Percentiles rank a stretch among this genome's conserved stretches.
Evolutionary conservation across 92 coral and sea anemone genomes (phyloP).

Genomic region (Paramuricea clavata): DNA sequence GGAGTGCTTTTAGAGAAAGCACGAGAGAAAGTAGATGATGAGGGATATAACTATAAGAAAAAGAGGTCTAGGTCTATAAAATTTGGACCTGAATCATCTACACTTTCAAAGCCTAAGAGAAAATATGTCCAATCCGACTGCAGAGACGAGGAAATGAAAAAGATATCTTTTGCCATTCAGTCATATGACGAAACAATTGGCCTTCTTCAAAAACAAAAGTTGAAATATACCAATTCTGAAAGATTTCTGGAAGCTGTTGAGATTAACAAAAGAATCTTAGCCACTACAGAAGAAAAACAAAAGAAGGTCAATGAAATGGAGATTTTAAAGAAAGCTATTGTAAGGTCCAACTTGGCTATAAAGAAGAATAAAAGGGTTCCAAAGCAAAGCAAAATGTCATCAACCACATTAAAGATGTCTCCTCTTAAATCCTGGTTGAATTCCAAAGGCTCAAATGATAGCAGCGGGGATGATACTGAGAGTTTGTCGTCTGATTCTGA

Average conservation of each 20-base stretch:
- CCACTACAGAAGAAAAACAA: no score
- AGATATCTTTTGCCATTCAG: constrained; percentile 10
- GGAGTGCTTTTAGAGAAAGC: constrained; percentile 53
- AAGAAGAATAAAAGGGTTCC: no score
- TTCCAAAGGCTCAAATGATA: no score
- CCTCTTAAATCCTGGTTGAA: no score
- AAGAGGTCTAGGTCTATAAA: constrained; percentile 49
- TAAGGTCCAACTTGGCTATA: not conserved
- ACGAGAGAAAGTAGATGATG: constrained; percentile 48
- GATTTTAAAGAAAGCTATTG: constrained; percentile 27
- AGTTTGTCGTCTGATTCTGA: no score
- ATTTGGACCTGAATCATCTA: constrained; percentile 2
- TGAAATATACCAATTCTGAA: constrained; percentile 58
- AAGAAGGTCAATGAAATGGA: no score
- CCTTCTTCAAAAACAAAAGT: constrained; percentile 21
- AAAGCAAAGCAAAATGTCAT: no score
- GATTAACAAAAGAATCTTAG: constrained; percentile 61
- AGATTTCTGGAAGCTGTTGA: constrained; percentile 70
- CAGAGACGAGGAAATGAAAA: constrained; percentile 41
- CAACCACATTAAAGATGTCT: no score
- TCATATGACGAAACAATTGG: constrained; percentile 8
- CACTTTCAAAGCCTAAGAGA: constrained; percentile 45
- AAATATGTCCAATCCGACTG: constrained; percentile 50
- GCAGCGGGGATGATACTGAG: no score
- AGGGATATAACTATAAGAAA: constrained; percentile 48